Base-by-base conservation (phyloP, 2,797 vertebrate species). In the Enoplosus armatus region DNA sequence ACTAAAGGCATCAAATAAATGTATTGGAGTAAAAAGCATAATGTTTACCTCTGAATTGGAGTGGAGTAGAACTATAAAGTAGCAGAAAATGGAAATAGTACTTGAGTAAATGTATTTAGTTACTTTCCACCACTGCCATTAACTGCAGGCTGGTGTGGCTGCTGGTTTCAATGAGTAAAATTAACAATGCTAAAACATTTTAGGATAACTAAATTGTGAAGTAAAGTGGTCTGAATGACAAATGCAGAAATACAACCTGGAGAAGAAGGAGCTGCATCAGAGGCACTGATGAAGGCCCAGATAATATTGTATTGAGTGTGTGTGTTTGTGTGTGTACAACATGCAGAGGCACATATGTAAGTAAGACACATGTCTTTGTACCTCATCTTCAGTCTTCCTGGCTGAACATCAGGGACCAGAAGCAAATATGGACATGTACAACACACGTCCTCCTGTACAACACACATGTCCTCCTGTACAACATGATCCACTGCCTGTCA, bases 331-430 rank as follows among this genome's bases (percentile, higher is more conserved):
- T 37, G 47, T 37, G 35, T 26, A 15, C 43, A 22, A 20, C 14
- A 35, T 35, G 56, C 33, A 45, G 2, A 37, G 37, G 10, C 9
- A 37, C 37, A n/a, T n/a, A n/a, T n/a, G n/a, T n/a, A n/a, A n/a
- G n/a, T n/a, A n/a, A n/a, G n/a, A n/a, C n/a, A n/a, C n/a, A n/a
- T n/a, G 39, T 3, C 33, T 53, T 50, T 41, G 2, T 61, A 47
- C 3, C 33, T 59, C 66, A 70, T 82, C n/a, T n/a, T n/a, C 43
- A 56, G 4, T 72, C 45, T 76, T 80, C 51, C 69, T 72, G 73
- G 62, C 47, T 55, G 3, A 62, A 77, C 2, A 5, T 76, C 29
- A 75, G 77, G 54, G 59, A 70, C 31, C 45, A 61, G 56, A 6
- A 70, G 47, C 18, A 63, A 43, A 68, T 27, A 11, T 65, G 47